Base-by-base conservation (phyloP, 2,113 vertebrate species). In the Steatornis caripensis region DNA sequence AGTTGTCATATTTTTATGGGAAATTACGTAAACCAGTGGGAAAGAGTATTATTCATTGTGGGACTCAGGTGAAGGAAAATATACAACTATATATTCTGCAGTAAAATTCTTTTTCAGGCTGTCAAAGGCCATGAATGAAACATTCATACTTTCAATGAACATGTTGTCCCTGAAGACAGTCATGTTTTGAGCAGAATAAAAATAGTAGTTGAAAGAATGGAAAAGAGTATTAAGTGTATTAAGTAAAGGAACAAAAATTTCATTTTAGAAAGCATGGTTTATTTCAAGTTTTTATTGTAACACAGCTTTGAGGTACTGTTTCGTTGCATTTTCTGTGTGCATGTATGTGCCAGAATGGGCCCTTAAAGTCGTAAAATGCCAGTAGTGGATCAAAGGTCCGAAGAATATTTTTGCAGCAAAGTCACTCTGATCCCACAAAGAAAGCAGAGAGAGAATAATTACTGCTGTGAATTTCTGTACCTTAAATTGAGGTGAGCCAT, bases 141-240 rank as follows among this genome's bases (percentile, higher is more conserved):
- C 94, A 91, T 95, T 97, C 91, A 91, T 87, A 5, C 78, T 95
- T 57, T 88, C 80, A 96, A 79, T 94, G 95, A 86, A 48, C 48
- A 8, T 34, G 22, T 65, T 96, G 84, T 96, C 87, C 82, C 93
- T 34, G 82, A 93, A 95, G 88, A 70, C 90, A 90, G 79, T 49
- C 64, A 8, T 92, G 84, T 89, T 94, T 88, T 83, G 72, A 96
- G 89, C 84, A 87, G 87, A 89, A 72, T 75, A 82, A 82, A 92
- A 94, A 93, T 96, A 96, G 93, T 32, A 65, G 39, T 39, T 88
- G 75, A 93, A 91, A 90, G 88, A 88, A 68, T 41, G 84, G 89
- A 84, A 96, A 89, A 90, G 84, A 81, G 23, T 66, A 79, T 86
- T 36, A 83, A 77, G 45, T 15, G 53, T 3, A 3, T 86, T 43